Conservation (phyloP, 2,113 vertebrate species). For the Dermatemys mawii region DNA sequence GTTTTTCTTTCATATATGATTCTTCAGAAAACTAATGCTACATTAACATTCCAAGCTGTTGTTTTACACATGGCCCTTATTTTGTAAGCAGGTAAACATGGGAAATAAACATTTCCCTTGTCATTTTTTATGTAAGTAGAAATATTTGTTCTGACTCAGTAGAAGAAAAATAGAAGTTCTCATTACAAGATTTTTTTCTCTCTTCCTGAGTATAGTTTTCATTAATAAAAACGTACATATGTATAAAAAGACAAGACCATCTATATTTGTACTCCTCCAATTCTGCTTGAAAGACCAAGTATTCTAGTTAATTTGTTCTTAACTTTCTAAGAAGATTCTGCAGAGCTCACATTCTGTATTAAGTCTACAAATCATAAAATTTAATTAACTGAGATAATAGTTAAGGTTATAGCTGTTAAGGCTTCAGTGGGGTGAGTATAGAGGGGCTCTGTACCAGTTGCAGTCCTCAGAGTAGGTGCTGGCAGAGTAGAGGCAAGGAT, state of each 20-base stretch:
- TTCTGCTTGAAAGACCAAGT: neutral
- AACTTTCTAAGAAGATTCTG: neutral
- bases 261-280: neutral
- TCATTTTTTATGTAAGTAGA: neutral
- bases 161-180: neutral
- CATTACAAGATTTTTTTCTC: neutral
- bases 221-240: conserved; percentile 5
- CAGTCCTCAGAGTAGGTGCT: neutral
- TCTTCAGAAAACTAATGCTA: neutral
- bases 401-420: neutral
- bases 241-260: neutral
- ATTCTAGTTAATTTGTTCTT: neutral
- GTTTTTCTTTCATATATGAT: neutral
- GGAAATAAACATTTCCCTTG: conserved; percentile 24
- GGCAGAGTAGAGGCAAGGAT: neutral
- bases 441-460: neutral
- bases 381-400: neutral
- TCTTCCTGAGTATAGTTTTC: neutral
- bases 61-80: neutral
- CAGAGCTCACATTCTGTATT: neutral
- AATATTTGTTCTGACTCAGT: neutral
- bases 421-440: neutral
- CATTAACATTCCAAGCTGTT: neutral
- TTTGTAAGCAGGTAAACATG: conserved; percentile 2
- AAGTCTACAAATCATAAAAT: neutral